These are phyloP conservation scores for Dendroctonus ponderosae DNA, from an alignment of 1,140 invertebrate species.

Conservation along the genomic window DNA sequence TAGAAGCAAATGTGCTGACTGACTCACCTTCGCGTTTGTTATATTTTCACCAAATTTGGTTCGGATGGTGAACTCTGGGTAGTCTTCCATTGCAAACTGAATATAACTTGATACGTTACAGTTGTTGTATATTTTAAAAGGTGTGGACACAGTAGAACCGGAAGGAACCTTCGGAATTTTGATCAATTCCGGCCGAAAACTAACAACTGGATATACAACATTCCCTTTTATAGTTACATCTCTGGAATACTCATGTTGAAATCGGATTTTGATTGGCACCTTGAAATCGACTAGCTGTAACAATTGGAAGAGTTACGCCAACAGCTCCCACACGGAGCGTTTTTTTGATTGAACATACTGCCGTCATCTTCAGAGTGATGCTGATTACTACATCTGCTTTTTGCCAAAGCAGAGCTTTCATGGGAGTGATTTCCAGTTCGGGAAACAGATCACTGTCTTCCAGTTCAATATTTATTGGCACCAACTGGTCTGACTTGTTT, in stretches of 20 bases:
- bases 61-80: constrained; percentile 27
- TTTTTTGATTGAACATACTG: background rate
- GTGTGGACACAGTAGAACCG: constrained; percentile 15
- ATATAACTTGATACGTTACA: constrained; percentile 7
- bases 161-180: constrained; percentile 35
- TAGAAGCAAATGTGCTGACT: too few species aligned
- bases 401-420: constrained; percentile 15
- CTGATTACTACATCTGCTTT: constrained; percentile 29
- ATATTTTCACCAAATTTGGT: constrained; percentile 25
- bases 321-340: background rate
- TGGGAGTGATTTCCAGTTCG: constrained; percentile 31
- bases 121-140: constrained; percentile 32
- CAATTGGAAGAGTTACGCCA: background rate
- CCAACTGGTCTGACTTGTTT: constrained; percentile 28
- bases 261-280: constrained; percentile 10
- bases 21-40: background rate
- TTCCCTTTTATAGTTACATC: constrained; percentile 28
- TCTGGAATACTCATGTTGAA: constrained; percentile 26
- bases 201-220: constrained; percentile 29
- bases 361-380: constrained; percentile 16
- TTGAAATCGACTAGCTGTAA: constrained; percentile 24
- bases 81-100: constrained; percentile 25
- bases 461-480: constrained; percentile 21
- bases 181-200: constrained; percentile 29
- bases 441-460: constrained; percentile 11